Evolutionary conservation across 1,140 invertebrate genomes (phyloP).

Genomic region (Drosophila persimilis): DNA sequence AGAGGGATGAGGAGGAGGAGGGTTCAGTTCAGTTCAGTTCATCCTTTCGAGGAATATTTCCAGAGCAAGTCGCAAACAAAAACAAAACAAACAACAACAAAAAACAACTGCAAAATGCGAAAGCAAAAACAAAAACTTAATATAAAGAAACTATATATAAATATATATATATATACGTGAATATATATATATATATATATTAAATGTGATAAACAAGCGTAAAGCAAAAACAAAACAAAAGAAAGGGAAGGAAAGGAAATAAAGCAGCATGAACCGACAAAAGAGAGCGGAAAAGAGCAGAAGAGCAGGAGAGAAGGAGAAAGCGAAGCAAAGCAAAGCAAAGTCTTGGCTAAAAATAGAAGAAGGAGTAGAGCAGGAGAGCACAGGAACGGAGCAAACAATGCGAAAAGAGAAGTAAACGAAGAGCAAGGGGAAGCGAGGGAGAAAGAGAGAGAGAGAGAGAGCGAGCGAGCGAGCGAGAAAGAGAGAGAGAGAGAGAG

Average conservation of each 20-base stretch:
- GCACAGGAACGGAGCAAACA: neutral
- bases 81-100: constrained; percentile 13
- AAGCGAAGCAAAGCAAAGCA: constrained; percentile 22
- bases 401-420: constrained; percentile 3
- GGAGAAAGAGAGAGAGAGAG: neutral
- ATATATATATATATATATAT: constrained; percentile 55
- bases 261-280: constrained; percentile 9
- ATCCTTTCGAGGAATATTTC: constrained; percentile 54
- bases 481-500: neutral
- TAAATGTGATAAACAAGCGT: constrained; percentile 79
- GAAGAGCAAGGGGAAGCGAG: neutral
- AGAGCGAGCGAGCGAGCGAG: neutral
- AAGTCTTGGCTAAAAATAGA: constrained; percentile 16
- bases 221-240: constrained; percentile 61
- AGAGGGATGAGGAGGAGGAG: no score
- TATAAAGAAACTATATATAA: constrained; percentile 57
- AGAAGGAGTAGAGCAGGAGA: constrained; percentile 2
- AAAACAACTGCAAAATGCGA: constrained; percentile 6
- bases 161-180: constrained; percentile 47
- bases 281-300: neutral
- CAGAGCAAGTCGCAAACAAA: constrained; percentile 50
- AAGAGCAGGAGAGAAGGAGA: neutral
- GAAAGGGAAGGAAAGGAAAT: constrained; percentile 8
- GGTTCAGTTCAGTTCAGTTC: no score
- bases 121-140: constrained; percentile 39